These are phyloP conservation scores for Protonibea diacanthus DNA, from an alignment of 2,797 vertebrate species.

Conservation along the genomic window DNA sequence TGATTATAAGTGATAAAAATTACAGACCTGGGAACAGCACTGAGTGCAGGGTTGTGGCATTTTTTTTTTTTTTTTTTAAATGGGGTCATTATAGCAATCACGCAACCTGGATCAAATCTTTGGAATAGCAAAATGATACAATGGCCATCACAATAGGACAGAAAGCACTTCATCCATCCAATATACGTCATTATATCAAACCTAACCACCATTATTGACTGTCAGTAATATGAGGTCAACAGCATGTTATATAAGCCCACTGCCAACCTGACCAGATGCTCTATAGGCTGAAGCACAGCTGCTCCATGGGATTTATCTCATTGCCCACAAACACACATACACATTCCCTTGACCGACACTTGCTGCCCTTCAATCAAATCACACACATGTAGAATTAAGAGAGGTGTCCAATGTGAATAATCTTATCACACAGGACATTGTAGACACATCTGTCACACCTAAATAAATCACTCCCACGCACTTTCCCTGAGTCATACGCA, in stretches of 20 bases:
- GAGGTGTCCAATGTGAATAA: slow-evolving; percentile 74
- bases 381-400: slow-evolving; percentile 58
- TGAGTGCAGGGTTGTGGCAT: not conserved
- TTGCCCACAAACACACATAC: slow-evolving; percentile 38
- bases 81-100: slow-evolving; percentile 17
- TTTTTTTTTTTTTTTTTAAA: slow-evolving; percentile 25
- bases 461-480: slow-evolving; percentile 73
- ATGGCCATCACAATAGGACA: slow-evolving; percentile 16
- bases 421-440: slow-evolving; percentile 67
- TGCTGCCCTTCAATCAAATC: slow-evolving; percentile 53
- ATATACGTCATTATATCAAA: slow-evolving; percentile 49
- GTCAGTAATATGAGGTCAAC: slow-evolving; percentile 70
- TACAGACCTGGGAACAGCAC: slow-evolving; percentile 1
- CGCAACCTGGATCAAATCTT: not conserved
- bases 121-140: slow-evolving; percentile 26
- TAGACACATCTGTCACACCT: slow-evolving; percentile 76
- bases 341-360: slow-evolving; percentile 53
- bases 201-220: slow-evolving; percentile 74
- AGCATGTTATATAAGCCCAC: slow-evolving; percentile 65
- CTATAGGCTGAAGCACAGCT: slow-evolving; percentile 75
- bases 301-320: slow-evolving; percentile 74
- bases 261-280: slow-evolving; percentile 72
- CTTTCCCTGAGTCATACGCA: slow-evolving; percentile 76
- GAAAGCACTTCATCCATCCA: slow-evolving; percentile 34
- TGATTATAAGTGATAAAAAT: slow-evolving; percentile 14